Evolutionary conservation across 1,140 invertebrate species (phyloP).

Genomic region (Hyphantria cunea): DNA sequence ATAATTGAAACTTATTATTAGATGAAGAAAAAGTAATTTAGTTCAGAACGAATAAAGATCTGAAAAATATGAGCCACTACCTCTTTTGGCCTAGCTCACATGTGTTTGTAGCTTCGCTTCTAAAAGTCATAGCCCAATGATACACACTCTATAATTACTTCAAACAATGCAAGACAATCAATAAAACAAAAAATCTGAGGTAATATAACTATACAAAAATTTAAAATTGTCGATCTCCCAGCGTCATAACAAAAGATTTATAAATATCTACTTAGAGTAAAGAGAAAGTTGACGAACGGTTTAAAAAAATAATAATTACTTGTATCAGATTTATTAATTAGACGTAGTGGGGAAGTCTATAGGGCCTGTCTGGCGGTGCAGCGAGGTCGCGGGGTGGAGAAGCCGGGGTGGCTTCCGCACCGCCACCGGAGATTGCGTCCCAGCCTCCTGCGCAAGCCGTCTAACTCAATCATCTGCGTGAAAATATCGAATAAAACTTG

Average conservation of each 20-base stretch:
- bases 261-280: background rate
- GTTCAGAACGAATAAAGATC: too few relatives aligned
- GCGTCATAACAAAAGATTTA: background rate
- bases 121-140: too few relatives aligned
- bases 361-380: slow-evolving; percentile 37
- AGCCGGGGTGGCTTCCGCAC: slow-evolving; percentile 42
- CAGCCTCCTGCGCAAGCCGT: slow-evolving; percentile 67
- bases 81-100: too few relatives aligned
- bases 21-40: too few relatives aligned
- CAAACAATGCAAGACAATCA: too few relatives aligned
- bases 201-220: too few relatives aligned
- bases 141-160: too few relatives aligned
- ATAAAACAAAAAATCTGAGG: too few relatives aligned
- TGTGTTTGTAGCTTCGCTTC: too few relatives aligned
- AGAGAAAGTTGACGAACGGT: slow-evolving; percentile 1
- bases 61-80: too few relatives aligned
- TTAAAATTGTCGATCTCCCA: too few relatives aligned
- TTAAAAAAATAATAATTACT: slow-evolving; percentile 22
- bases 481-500: slow-evolving; percentile 72
- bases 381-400: slow-evolving; percentile 33
- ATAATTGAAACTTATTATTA: too few relatives aligned
- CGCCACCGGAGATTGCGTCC: slow-evolving; percentile 72
- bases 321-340: slow-evolving; percentile 37
- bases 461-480: slow-evolving; percentile 73
- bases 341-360: slow-evolving; percentile 24